A percentile compares a stretch with the other conserved stretches of the same genome.
Evolutionary conservation across 1,140 invertebrate species (phyloP).

Genomic region (Druon quercuslanigerum): DNA sequence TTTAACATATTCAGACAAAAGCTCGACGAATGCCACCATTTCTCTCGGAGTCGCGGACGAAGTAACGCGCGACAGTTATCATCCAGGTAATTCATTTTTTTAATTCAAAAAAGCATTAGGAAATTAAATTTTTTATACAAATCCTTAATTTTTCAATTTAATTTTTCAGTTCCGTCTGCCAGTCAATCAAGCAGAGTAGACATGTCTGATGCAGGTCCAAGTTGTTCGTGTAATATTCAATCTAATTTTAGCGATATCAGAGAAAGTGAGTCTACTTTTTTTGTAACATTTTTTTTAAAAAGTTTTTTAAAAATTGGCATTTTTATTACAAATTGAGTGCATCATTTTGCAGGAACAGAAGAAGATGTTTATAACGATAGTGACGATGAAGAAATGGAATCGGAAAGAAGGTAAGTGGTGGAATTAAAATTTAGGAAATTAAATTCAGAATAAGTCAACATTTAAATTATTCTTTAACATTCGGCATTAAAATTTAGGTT

Average conservation of each 20-base stretch:
- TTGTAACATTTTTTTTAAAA: too few species aligned
- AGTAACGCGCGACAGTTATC: constrained; percentile 69
- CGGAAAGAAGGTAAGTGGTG: constrained; percentile 56
- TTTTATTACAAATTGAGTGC: too few species aligned
- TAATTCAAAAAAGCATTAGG: background rate
- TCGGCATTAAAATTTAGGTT: too few species aligned
- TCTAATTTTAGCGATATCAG: constrained; percentile 53
- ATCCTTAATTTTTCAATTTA: constrained; percentile 8
- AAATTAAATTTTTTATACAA: background rate
- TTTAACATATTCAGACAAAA: constrained; percentile 76
- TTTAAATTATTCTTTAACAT: too few species aligned
- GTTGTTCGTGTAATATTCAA: constrained; percentile 49
- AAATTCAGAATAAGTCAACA: too few species aligned
- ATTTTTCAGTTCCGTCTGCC: constrained; percentile 46
- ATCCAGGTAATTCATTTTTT: constrained; percentile 58
- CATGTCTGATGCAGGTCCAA: constrained; percentile 41
- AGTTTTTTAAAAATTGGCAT: too few species aligned
- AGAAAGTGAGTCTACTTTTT: constrained; percentile 60
- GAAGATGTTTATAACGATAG: constrained; percentile 71
- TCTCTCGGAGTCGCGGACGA: constrained; percentile 75
- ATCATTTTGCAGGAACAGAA: constrained; percentile 60
- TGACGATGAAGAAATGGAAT: constrained; percentile 69
- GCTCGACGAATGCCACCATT: constrained; percentile 75
- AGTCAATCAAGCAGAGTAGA: constrained; percentile 37
- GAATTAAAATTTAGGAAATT: too few species aligned